Base-by-base conservation (phyloP, 1,140 invertebrate species). In the Sycophila sp. region DNA sequence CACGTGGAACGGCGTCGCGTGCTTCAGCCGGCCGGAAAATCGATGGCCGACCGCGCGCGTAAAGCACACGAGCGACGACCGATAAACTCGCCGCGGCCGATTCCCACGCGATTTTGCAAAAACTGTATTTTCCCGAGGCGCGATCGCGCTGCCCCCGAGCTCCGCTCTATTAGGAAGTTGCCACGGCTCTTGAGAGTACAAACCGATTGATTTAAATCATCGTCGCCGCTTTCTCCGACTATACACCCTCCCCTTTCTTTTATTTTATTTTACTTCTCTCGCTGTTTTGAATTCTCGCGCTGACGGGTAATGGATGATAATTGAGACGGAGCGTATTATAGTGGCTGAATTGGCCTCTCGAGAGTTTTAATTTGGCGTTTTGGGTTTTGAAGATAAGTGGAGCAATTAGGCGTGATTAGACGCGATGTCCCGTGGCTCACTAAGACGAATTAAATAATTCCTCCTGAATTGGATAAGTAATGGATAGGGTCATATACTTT, bases 141-240 rank as follows among this genome's bases (percentile, higher is more conserved):
- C 32, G 32, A 11, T 1, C 28, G 6, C 28, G n/a, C 30, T 7
- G 34, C 42, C 13, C 13, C 47, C 6, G 17, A 13, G 19, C 34
- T 32, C 26, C 34, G 30, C 63, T 65, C 38, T 55, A 65, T 55
- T 65, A 53, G 63, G 8, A 34, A 63, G 19, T 36, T 6, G 6
- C 4, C 17, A 4, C 19, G 17, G 19, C 4, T n/a, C n/a, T n/a
- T n/a, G 38, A 64, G 34, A 64, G 45, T 62, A 62, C 28, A 42
- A 36, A n/a, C 49, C 40, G 49, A 65, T 65, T 55, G 49, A 65
- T 65, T 65, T 65, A 65, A n/a, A n/a, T n/a, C n/a, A n/a, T n/a
- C n/a, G n/a, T n/a, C n/a, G n/a, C n/a, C n/a, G n/a, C n/a, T n/a
- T n/a, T n/a, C n/a, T n/a, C n/a, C n/a, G n/a, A n/a, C n/a, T n/a